Evolutionary conservation across 2,797 vertebrate genomes (phyloP), one percentile per base, ranked within the genome.

Genomic region (Melanotaenia trifasciata): DNA sequence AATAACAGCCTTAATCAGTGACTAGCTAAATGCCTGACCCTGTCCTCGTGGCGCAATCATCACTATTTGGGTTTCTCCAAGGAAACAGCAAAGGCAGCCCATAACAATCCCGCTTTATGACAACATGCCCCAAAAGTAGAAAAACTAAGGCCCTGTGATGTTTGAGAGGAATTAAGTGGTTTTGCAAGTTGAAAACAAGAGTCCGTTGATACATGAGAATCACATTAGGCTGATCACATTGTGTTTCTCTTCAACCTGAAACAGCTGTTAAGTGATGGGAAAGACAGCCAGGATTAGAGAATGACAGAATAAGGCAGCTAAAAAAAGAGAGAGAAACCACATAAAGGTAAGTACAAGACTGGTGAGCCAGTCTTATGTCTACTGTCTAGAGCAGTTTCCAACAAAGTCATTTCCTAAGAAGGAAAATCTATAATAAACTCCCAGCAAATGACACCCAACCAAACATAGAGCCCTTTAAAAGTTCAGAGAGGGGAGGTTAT

Each of bases 31-130:
- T 50, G 79, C 86, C 84, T 76, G 51, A 84, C 79, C 76, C 68
- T 32, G 81, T 67, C 40, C 78, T 83, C 4, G 53, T 30, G 40
- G 72, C 74, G 67, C 53, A 58, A 75, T 80, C 80, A 59, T 72
- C 76, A 1, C 74, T 87, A 84, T 91, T 91, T 89, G 76, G 54
- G 78, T 90, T 89, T 90, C 83, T 78, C 92, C 87, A 84, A 90
- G 87, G 92, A 76, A 64, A 93, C 89, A 4, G 61, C 1, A 14
- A 16, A 70, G 73, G 74, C 76, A 16, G 66, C 79, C 69, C 67
- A 64, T 58, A 79, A 78, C 74, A 65, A 64, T 60, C 61, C 70
- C 43, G 2, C 63, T 83, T 69, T 58, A 78, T 79, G 84, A 88
- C 85, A 76, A 60, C 81, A 74, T 70, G 79, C 67, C 60, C n/a